phyloP scores from a whole-genome alignment of 2,888 invertebrate species.

The Bembecia ichneumoniformis region DNA sequence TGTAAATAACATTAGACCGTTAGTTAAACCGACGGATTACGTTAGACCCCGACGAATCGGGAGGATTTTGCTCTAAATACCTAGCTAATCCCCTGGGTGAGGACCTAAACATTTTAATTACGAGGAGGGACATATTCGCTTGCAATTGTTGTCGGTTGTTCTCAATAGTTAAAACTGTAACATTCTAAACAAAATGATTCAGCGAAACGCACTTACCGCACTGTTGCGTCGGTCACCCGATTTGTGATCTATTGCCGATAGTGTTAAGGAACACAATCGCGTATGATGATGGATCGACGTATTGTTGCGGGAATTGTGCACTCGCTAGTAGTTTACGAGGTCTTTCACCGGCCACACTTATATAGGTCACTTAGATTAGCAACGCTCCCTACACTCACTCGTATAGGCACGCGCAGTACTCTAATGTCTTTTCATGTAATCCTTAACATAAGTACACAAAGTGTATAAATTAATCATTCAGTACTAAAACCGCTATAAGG shows the following conservation, averaged over 20 bases:
- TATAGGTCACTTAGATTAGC: slow-evolving; percentile 71
- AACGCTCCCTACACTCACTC: slow-evolving; percentile 37
- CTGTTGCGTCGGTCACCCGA: slow-evolving; percentile 16
- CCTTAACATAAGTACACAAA: too few species aligned
- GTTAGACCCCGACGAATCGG: too few species aligned
- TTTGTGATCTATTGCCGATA: slow-evolving; percentile 28
- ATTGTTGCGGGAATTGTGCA: slow-evolving; percentile 58
- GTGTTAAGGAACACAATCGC: slow-evolving; percentile 42
- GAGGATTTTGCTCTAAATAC: too few species aligned
- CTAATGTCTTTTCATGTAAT: too few species aligned
- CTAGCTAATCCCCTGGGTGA: too few species aligned
- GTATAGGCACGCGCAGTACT: slow-evolving; percentile 3
- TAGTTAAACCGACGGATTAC: too few species aligned
- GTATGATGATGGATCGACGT: slow-evolving; percentile 26
- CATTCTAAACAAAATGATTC: slow-evolving; percentile 55
- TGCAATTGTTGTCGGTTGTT: slow-evolving; percentile 9
- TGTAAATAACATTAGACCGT: too few species aligned
- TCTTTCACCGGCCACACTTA: slow-evolving; percentile 64
- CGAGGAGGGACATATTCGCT: too few species aligned
- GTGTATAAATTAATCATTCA: too few species aligned
- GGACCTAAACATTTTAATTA: too few species aligned
- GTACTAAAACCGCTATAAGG: too few species aligned
- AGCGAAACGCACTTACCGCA: slow-evolving; percentile 30
- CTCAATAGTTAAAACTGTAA: slow-evolving; percentile 28
- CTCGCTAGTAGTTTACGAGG: slow-evolving; percentile 65